Conservation (phyloP, 2,797 vertebrate genomes). For the Protosalanx chinensis region DNA sequence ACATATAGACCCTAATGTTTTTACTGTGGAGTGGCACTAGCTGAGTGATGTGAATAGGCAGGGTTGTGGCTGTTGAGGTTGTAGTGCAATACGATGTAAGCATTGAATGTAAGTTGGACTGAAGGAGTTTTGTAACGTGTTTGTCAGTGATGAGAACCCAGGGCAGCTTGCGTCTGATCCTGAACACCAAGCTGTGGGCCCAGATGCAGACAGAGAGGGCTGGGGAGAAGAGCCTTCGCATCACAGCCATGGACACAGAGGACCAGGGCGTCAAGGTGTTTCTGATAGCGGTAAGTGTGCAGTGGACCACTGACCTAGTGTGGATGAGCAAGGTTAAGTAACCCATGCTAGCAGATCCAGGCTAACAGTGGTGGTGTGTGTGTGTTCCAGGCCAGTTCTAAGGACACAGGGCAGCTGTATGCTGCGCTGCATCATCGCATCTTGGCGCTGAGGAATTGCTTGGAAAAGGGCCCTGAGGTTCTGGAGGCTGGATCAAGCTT, state of each 20-base stretch:
- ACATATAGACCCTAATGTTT: too few species aligned
- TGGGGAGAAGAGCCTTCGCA: conserved; percentile 83
- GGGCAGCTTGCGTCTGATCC: conserved; percentile 82
- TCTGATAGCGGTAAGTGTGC: conserved; percentile 77
- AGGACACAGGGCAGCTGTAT: conserved; percentile 81
- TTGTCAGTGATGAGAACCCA: conserved; percentile 85
- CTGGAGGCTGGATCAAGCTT: conserved; percentile 63
- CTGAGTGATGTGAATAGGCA: too few species aligned
- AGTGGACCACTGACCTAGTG: too few species aligned
- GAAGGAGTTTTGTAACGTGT: too few species aligned
- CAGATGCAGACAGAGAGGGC: conserved; percentile 89
- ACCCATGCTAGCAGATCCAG: background rate
- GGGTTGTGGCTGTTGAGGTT: too few species aligned
- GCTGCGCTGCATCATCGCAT: conserved; percentile 83
- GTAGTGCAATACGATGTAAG: too few species aligned
- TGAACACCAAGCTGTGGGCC: conserved; percentile 87
- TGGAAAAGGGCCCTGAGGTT: conserved; percentile 76
- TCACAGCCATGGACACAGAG: conserved; percentile 84
- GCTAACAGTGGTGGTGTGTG: too few species aligned
- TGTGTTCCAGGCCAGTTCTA: conserved; percentile 77
- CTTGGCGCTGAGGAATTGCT: conserved; percentile 75
- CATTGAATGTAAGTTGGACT: too few species aligned
- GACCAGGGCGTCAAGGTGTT: conserved; percentile 86
- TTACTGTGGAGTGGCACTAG: too few species aligned
- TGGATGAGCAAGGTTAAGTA: background rate